These are phyloP conservation scores for Drosophila niveifrons DNA, from an alignment of 2,888 invertebrate genomes.

Conservation along the genomic window DNA sequence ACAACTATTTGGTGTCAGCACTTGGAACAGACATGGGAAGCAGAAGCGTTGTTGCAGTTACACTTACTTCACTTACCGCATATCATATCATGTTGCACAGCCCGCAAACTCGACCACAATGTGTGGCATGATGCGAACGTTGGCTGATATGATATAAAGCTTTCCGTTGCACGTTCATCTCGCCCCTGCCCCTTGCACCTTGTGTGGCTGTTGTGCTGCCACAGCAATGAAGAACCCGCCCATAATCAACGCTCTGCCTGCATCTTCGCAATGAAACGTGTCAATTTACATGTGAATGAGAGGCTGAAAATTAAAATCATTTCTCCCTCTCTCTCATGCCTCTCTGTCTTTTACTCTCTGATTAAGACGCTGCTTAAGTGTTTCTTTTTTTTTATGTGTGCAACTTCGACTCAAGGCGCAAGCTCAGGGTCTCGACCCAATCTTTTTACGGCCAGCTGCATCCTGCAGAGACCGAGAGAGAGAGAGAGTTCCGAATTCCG, in stretches of 20 bases:
- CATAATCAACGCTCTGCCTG: slow-evolving; percentile 40
- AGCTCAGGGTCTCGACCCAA: slow-evolving; percentile 9
- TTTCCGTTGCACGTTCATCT: slow-evolving; percentile 18
- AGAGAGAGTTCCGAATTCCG: background rate
- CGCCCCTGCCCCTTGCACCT: too few species aligned
- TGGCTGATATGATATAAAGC: slow-evolving; percentile 50
- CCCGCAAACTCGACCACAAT: slow-evolving; percentile 65
- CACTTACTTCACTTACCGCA: slow-evolving; percentile 37
- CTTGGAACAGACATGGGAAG: slow-evolving; percentile 4
- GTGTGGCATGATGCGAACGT: slow-evolving; percentile 59
- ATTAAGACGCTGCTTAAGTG: slow-evolving; percentile 57
- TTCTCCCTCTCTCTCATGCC: slow-evolving; percentile 27
- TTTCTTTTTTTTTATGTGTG: slow-evolving; percentile 66
- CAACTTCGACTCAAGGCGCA: slow-evolving; percentile 7
- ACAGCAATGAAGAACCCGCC: slow-evolving; percentile 12
- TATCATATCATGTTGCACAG: slow-evolving; percentile 63
- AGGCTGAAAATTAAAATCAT: slow-evolving; percentile 61
- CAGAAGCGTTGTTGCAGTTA: slow-evolving; percentile 11
- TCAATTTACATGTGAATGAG: slow-evolving; percentile 73
- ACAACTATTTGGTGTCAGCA: slow-evolving; percentile 10
- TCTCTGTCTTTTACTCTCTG: background rate
- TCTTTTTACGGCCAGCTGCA: slow-evolving; percentile 59
- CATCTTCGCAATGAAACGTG: slow-evolving; percentile 77
- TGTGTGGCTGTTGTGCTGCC: slow-evolving; percentile 6
- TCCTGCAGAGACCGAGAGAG: slow-evolving; percentile 35